Evolutionary conservation across 2,797 vertebrate species (phyloP).

Genomic region (Gallirallus australis): DNA sequence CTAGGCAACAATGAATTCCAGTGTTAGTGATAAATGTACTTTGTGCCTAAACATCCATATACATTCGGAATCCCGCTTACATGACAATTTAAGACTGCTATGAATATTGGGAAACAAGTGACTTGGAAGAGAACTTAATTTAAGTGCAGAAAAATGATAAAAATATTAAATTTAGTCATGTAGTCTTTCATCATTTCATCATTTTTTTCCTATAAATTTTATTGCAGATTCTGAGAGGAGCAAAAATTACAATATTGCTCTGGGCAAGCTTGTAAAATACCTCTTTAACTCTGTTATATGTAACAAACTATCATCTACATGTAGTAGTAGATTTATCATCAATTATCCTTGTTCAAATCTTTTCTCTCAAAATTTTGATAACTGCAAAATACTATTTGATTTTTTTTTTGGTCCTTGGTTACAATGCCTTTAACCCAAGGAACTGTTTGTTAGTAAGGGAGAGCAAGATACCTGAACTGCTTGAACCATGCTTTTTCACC

Average conservation of each 20-base stretch:
- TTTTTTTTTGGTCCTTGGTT: not conserved
- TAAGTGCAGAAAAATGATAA: not conserved
- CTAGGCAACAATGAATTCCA: not conserved
- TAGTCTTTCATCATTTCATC: not conserved
- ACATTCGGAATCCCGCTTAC: not conserved
- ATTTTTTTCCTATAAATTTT: not conserved
- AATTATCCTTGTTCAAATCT: not conserved
- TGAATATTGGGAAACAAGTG: not conserved
- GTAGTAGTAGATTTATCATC: not conserved
- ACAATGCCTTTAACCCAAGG: not conserved
- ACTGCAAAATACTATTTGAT: not conserved
- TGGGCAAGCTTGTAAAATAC: not conserved
- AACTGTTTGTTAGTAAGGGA: not conserved
- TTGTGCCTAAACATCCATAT: not conserved
- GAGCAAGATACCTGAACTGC: not conserved
- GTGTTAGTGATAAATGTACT: not conserved
- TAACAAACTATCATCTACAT: fast-evolving
- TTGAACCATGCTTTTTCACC: not conserved
- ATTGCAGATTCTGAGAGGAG: not conserved
- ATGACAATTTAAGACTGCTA: not conserved
- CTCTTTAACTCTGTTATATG: not conserved
- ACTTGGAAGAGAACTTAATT: not conserved
- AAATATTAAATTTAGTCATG: not conserved
- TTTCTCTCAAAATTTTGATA: not conserved
- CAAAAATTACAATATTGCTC: not conserved